Evolutionary conservation across 2,113 vertebrate genomes (phyloP).

Genomic region (Charina bottae): DNA sequence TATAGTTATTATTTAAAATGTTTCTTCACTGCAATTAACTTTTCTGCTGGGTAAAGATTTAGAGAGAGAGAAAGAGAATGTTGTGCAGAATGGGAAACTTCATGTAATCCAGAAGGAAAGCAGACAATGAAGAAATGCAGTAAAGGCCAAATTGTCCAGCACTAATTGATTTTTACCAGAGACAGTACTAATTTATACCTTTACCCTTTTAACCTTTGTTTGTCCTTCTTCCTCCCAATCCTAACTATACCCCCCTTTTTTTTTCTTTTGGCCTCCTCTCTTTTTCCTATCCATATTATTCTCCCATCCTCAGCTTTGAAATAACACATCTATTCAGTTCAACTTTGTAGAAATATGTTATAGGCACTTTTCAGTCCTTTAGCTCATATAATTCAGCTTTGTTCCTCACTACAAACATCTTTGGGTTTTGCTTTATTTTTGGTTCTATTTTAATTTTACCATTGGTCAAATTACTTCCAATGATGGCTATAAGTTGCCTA

Average conservation of each 20-base stretch:
- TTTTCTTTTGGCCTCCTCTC: conserved; percentile 73
- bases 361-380: not conserved
- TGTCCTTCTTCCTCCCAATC: conserved; percentile 68
- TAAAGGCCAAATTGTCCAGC: conserved; percentile 55
- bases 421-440: conserved; percentile 9
- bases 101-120: conserved; percentile 20
- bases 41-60: not conserved
- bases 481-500: not conserved
- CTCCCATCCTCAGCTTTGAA: conserved; percentile 26
- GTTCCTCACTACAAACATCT: not conserved
- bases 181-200: conserved; percentile 64
- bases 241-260: not conserved
- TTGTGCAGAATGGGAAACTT: not conserved
- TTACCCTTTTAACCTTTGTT: conserved; percentile 69
- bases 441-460: not conserved
- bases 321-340: conserved; percentile 37
- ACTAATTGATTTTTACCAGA: conserved; percentile 66
- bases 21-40: conserved; percentile 1
- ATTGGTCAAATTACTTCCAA: conserved; percentile 19
- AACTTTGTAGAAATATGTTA: not conserved
- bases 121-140: conserved; percentile 25
- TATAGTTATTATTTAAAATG: not conserved
- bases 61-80: not conserved
- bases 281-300: conserved; percentile 52
- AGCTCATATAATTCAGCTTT: conserved; percentile 9